Evolutionary conservation across 2,797 vertebrate species (phyloP), one percentile per base, ranked within the genome.

Genomic region (Nothura maculosa): DNA sequence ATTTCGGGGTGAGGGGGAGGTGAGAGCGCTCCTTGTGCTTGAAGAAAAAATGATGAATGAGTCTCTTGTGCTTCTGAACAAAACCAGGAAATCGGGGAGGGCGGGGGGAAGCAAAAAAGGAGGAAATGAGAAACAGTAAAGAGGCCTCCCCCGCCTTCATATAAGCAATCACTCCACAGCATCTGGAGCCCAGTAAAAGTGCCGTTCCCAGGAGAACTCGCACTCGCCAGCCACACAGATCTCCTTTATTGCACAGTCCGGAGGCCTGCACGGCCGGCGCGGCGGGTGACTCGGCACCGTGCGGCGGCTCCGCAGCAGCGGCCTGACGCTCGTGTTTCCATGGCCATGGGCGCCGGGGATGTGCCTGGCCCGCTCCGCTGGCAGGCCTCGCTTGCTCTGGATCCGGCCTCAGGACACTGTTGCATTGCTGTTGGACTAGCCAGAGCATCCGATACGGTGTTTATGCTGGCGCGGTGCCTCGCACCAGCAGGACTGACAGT

Each of bases 101-200:
- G 61, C 48, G 48, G 81, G 52, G 5, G 66, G 67, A 19, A 57
- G 68, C 50, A 90, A 91, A 95, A 92, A 95, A 96, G 76, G 78
- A 91, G 96, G 95, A 97, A 97, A 96, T 92, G 92, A 96, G 92
- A 94, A 95, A 92, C 93, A 95, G 93, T 89, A 94, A 89, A 96
- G 91, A 95, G 95, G 85, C 80, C 90, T 92, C 92, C 88, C 87
- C 89, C 17, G 64, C 83, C 92, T 97, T 94, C 92, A 93, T 93
- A 94, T 95, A 95, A 92, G 90, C 91, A 93, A 92, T 95, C 92
- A 90, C 92, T 96, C 87, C 43, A 70, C 85, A 95, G 81, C 94
- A 96, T 96, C 92, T 95, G 96, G 95, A 96, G 89, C 66, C 89
- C 87, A 93, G 92, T 95, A 93, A 94, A 94, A 93, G 94, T 74